Evolutionary conservation across 2,113 vertebrate genomes (phyloP).

Genomic region (Eudorcas thomsonii): DNA sequence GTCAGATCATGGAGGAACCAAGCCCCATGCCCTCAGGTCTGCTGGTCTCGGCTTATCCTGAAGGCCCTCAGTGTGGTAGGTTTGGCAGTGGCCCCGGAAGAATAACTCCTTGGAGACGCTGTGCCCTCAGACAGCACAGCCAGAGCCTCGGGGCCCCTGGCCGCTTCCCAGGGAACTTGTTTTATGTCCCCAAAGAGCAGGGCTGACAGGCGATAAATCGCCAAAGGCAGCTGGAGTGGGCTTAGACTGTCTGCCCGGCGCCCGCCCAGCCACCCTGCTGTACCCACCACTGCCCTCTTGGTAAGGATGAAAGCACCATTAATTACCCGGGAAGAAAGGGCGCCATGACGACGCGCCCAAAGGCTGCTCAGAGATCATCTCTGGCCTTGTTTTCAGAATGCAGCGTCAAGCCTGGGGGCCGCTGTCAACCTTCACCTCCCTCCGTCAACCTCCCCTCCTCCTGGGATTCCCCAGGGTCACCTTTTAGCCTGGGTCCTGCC

Average conservation of each 20-base stretch:
- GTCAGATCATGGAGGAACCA: background rate
- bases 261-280: constrained; percentile 68
- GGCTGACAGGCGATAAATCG: constrained; percentile 79
- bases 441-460: background rate
- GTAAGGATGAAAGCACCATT: constrained; percentile 77
- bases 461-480: background rate
- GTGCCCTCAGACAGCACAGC: constrained; percentile 52
- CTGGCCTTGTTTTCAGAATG: background rate
- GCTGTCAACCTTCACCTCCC: background rate
- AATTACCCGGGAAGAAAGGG: constrained; percentile 76
- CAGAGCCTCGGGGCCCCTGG: constrained; percentile 64
- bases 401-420: background rate
- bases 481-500: background rate
- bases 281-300: constrained; percentile 69
- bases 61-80: background rate
- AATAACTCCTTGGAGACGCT: background rate
- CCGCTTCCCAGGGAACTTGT: constrained; percentile 72
- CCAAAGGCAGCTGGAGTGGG: constrained; percentile 66
- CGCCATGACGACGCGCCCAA: constrained; percentile 67
- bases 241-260: constrained; percentile 73
- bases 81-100: background rate
- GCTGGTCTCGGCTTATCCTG: no score
- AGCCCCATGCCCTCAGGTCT: background rate
- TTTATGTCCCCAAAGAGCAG: constrained; percentile 72
- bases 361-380: constrained; percentile 15